Percentiles rank a stretch among this genome's conserved stretches.
phyloP scores from a whole-genome alignment of 2,888 invertebrate species.

The Creontiades dilutus region DNA sequence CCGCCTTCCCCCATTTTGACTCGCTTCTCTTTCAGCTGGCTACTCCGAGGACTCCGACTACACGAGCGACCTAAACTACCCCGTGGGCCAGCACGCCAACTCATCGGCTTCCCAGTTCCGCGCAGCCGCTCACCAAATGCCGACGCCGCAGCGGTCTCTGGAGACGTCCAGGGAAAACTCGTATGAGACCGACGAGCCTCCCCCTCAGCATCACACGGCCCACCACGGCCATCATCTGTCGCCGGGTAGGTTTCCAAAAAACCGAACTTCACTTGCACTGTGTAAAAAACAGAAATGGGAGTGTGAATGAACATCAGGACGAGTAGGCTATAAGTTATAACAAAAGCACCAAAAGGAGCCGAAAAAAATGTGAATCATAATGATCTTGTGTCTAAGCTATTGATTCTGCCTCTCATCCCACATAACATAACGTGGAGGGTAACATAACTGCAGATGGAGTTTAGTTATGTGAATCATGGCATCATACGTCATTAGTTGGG shows the following conservation, averaged over 20 bases:
- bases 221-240: conserved; percentile 74
- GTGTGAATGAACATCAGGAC: too few relatives aligned
- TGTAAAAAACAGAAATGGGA: too few relatives aligned
- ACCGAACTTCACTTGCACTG: too few relatives aligned
- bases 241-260: conserved; percentile 72
- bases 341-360: too few relatives aligned
- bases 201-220: conserved; percentile 71
- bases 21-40: conserved; percentile 83
- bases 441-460: too few relatives aligned
- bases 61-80: conserved; percentile 97
- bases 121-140: conserved; percentile 87
- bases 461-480: too few relatives aligned
- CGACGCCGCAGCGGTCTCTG: conserved; percentile 88
- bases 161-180: conserved; percentile 91
- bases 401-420: too few relatives aligned
- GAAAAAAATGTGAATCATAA: too few relatives aligned
- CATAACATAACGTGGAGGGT: too few relatives aligned
- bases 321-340: too few relatives aligned
- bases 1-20: conserved; percentile 39
- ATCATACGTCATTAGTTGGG: too few relatives aligned
- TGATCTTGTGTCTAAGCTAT: too few relatives aligned
- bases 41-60: conserved; percentile 98
- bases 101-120: conserved; percentile 94
- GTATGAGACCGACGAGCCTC: conserved; percentile 82
- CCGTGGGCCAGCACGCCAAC: conserved; percentile 91